These are phyloP conservation scores for Coryphaenoides rupestris DNA, from an alignment of 2,113 vertebrate genomes.

Conservation along the genomic window DNA sequence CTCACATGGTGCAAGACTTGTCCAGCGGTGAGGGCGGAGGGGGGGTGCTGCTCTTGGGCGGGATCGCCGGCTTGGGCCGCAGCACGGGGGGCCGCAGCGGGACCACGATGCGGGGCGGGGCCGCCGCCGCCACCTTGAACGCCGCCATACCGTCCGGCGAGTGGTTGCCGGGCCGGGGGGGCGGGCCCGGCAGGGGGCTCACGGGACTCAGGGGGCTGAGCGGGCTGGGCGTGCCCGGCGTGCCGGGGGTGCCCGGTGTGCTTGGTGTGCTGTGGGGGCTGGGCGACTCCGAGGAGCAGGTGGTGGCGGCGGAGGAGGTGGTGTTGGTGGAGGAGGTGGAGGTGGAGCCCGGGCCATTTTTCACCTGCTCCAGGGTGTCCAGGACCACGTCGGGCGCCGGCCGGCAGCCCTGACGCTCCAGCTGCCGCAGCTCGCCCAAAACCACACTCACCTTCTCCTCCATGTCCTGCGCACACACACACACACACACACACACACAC, in stretches of 20 bases:
- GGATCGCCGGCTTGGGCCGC: slow-evolving; percentile 90
- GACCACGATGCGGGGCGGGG: slow-evolving; percentile 82
- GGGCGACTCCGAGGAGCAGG: slow-evolving; percentile 89
- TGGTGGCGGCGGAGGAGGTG: slow-evolving; percentile 76
- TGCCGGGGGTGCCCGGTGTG: slow-evolving; percentile 68
- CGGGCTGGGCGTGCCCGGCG: slow-evolving; percentile 81
- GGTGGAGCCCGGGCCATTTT: slow-evolving; percentile 78
- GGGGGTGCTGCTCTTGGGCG: slow-evolving; percentile 92
- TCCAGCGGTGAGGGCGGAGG: slow-evolving; percentile 85
- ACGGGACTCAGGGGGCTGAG: slow-evolving; percentile 79
- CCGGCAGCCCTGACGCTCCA: slow-evolving; percentile 88
- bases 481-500: not conserved
- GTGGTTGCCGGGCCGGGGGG: slow-evolving; percentile 56
- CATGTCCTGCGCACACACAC: slow-evolving; percentile 79
- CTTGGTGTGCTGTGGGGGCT: slow-evolving; percentile 82
- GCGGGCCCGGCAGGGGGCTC: slow-evolving; percentile 66
- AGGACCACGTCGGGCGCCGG: slow-evolving; percentile 94
- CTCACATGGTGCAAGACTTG: slow-evolving; percentile 98
- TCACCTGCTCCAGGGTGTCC: slow-evolving; percentile 95
- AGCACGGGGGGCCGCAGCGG: slow-evolving; percentile 92
- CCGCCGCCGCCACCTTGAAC: slow-evolving; percentile 85
- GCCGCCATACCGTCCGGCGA: slow-evolving; percentile 89
- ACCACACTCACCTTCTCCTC: slow-evolving; percentile 95
- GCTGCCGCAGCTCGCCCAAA: slow-evolving; percentile 87
- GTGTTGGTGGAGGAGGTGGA: slow-evolving; percentile 70